Evolutionary conservation across 2,113 vertebrate species (phyloP).

Genomic region (Phainopepla nitens): DNA sequence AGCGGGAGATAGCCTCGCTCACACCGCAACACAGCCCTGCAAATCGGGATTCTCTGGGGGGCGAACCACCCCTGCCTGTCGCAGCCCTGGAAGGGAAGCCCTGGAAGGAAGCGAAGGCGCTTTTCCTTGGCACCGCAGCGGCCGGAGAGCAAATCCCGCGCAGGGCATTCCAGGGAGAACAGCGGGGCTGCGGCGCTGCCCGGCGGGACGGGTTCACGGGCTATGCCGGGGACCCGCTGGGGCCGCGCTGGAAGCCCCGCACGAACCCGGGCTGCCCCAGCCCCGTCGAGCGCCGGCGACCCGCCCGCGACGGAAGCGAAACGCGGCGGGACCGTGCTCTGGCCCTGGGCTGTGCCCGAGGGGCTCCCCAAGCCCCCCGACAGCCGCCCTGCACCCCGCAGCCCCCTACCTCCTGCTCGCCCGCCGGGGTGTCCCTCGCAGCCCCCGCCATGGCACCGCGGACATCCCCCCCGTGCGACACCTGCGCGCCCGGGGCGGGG

Average conservation of each 20-base stretch:
- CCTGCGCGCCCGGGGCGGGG: conserved; percentile 31
- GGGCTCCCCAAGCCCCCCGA: neutral
- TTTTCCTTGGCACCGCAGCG: too few relatives aligned
- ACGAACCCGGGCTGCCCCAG: neutral
- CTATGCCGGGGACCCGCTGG: neutral
- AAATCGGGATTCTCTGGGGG: rapidly evolving
- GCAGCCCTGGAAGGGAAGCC: neutral
- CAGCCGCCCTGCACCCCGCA: neutral
- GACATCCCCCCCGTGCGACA: neutral
- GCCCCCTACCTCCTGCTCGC: neutral
- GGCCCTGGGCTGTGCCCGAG: too few relatives aligned
- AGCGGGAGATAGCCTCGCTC: rapidly evolving
- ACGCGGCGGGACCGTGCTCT: neutral
- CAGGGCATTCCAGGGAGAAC: rapidly evolving
- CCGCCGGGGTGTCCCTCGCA: neutral
- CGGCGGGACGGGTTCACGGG: rapidly evolving
- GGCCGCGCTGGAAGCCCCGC: neutral
- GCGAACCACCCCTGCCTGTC: neutral
- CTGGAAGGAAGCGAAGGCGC: neutral
- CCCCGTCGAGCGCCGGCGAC: neutral
- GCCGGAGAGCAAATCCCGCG: rapidly evolving
- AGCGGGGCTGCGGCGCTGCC: neutral
- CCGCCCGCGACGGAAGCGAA: neutral
- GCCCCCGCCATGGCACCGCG: neutral
- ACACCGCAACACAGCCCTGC: rapidly evolving